These are phyloP conservation scores for Corythornis madagascariensis DNA, from an alignment of 2,113 vertebrate genomes.

Conservation along the genomic window DNA sequence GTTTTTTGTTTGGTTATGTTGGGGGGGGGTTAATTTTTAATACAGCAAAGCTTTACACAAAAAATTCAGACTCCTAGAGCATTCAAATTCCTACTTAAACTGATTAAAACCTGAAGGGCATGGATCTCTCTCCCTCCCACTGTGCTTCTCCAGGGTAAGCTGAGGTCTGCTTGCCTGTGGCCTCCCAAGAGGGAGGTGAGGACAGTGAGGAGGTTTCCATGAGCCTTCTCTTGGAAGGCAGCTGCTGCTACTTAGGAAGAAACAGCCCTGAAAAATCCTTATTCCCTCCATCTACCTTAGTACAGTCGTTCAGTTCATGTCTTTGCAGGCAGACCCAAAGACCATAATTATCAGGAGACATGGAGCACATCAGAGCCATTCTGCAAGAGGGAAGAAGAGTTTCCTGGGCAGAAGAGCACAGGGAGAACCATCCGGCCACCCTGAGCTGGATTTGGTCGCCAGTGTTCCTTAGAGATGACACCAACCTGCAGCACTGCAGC, in stretches of 20 bases:
- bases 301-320: neutral
- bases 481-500: neutral
- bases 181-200: no score
- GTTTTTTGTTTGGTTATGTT: neutral
- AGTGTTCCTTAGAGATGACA: neutral
- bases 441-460: neutral
- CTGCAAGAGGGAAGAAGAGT: neutral
- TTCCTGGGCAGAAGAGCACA: neutral
- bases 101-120: neutral
- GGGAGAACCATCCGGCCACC: neutral
- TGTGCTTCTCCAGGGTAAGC: neutral
- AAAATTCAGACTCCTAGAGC: neutral
- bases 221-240: neutral
- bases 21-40: neutral
- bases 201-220: no score
- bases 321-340: neutral
- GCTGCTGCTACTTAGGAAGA: neutral
- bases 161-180: neutral
- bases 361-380: neutral
- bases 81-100: neutral
- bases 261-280: neutral
- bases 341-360: neutral
- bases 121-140: rapidly evolving
- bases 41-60: neutral
- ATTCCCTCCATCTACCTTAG: neutral